phyloP scores from a whole-genome alignment of 2,113 vertebrate genomes.

The Corydoras maculifer region DNA sequence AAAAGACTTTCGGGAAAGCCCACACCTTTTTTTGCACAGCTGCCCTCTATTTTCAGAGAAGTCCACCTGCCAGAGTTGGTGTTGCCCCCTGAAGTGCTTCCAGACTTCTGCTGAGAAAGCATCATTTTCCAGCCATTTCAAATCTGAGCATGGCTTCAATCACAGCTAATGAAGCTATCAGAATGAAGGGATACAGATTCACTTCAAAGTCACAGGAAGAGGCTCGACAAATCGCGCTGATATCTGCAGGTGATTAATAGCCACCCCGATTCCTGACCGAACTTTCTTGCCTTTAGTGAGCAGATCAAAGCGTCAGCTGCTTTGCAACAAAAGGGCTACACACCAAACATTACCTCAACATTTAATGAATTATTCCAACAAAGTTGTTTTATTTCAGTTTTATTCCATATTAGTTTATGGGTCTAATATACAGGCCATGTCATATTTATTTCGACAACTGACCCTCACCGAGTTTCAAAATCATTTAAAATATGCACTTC shows the following conservation, averaged over 20 bases:
- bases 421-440: too few relatives aligned
- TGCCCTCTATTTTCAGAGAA: slow-evolving; percentile 33
- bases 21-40: slow-evolving; percentile 41
- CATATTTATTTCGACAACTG: too few relatives aligned
- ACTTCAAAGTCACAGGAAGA: slow-evolving; percentile 37
- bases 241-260: neutral
- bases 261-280: neutral
- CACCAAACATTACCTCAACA: too few relatives aligned
- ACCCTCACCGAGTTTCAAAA: too few relatives aligned
- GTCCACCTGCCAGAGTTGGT: slow-evolving; percentile 46
- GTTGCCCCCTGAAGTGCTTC: slow-evolving; percentile 58
- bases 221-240: neutral
- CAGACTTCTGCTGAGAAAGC: slow-evolving; percentile 53
- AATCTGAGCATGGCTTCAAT: slow-evolving; percentile 41
- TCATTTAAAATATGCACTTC: too few relatives aligned
- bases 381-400: too few relatives aligned
- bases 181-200: slow-evolving; percentile 38
- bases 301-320: slow-evolving; percentile 6
- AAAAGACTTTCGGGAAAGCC: slow-evolving; percentile 9
- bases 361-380: too few relatives aligned
- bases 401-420: too few relatives aligned
- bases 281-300: neutral
- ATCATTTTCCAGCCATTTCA: slow-evolving; percentile 35
- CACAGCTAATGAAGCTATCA: slow-evolving; percentile 39
- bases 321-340: neutral